Percentiles rank a stretch among this genome's conserved stretches.
phyloP scores from a whole-genome alignment of 2,797 vertebrate species.

The Pteronotus mesoamericanus region DNA sequence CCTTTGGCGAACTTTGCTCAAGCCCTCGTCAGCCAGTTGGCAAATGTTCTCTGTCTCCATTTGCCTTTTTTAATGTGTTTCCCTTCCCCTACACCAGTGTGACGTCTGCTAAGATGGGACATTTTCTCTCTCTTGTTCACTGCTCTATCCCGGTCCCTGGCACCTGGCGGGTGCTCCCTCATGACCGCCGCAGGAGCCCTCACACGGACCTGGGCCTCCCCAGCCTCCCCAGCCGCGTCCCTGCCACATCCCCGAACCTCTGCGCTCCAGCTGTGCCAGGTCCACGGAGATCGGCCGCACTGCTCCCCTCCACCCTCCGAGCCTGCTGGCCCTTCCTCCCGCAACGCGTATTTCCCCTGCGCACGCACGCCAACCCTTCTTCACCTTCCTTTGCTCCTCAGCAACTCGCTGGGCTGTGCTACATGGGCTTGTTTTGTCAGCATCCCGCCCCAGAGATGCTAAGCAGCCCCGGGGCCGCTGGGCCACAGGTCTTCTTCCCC shows the following conservation, averaged over 20 bases:
- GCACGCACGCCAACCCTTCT: rapidly evolving
- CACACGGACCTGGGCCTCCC: neutral
- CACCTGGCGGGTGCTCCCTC: neutral
- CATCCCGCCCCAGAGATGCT: neutral
- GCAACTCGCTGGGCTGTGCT: rapidly evolving
- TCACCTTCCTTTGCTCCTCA: neutral
- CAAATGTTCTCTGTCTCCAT: rapidly evolving
- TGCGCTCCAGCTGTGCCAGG: rapidly evolving
- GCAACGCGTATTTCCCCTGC: neutral
- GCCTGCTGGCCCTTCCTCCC: rapidly evolving
- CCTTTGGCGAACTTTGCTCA: rapidly evolving
- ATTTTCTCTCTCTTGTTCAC: neutral
- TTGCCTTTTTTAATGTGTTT: neutral
- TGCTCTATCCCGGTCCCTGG: too few relatives aligned
- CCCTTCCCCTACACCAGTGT: neutral
- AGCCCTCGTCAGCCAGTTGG: neutral
- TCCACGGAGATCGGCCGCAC: neutral
- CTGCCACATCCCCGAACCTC: too few relatives aligned
- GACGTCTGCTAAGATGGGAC: neutral
- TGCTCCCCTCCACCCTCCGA: rapidly evolving
- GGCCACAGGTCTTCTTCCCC: neutral
- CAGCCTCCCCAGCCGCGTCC: neutral
- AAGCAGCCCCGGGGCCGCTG: neutral
- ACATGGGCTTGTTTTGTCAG: neutral
- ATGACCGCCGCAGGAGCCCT: neutral